Percentiles rank a stretch among this genome's conserved stretches.
Conservation (phyloP, 2,113 vertebrate species). For the Paradisaea rubra region DNA sequence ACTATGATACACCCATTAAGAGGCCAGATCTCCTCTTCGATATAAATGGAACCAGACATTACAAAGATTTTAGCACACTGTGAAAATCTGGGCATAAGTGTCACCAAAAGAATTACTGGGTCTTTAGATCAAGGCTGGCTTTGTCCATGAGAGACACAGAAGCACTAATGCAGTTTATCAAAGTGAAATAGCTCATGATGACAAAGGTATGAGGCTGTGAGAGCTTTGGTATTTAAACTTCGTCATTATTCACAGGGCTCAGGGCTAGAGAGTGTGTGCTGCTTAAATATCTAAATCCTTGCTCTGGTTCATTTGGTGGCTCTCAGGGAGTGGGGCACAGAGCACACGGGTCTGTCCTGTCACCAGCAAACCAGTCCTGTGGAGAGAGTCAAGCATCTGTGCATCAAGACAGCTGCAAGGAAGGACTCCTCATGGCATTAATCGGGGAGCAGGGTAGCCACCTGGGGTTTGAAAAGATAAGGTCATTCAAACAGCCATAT, state of each 20-base stretch:
- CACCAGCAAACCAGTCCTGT: background rate
- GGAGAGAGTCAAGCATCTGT: background rate
- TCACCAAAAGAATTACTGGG: background rate
- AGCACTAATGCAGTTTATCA: background rate
- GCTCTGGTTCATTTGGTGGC: background rate
- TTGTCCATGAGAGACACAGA: background rate
- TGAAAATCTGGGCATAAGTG: background rate
- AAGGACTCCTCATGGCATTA: background rate
- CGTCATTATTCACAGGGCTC: background rate
- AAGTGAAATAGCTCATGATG: background rate
- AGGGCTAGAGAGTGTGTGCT: background rate
- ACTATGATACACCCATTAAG: conserved; percentile 2
- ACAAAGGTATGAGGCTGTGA: background rate
- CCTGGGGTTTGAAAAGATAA: background rate
- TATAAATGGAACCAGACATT: background rate
- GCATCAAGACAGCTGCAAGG: background rate
- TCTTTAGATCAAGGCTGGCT: background rate
- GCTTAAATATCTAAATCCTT: background rate
- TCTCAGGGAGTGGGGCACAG: background rate
- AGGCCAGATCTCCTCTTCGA: background rate
- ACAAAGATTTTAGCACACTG: background rate
- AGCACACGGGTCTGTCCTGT: background rate
- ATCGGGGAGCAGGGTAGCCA: background rate
- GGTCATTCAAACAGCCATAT: background rate
- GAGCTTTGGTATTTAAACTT: background rate